Conservation (phyloP, 2,797 vertebrate species). For the Pantherophis vulpinus region DNA sequence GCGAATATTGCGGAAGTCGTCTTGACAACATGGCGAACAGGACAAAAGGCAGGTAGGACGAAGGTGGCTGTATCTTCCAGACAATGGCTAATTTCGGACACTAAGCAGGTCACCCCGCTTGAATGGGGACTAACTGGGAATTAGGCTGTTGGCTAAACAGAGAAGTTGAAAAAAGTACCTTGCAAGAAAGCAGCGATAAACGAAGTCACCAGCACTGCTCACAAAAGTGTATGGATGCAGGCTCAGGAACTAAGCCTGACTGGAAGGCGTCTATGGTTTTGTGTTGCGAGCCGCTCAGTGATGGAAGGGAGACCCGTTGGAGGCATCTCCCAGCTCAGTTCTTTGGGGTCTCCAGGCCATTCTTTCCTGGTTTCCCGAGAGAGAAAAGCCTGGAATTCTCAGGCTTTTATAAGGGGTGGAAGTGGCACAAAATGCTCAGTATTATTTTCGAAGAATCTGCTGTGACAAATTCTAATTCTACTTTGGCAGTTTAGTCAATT, state of each 20-base stretch:
- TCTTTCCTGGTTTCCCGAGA: background rate
- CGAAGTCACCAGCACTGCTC: background rate
- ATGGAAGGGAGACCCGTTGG: background rate
- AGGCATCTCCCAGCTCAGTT: background rate
- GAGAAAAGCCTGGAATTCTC: background rate
- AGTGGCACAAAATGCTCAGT: background rate
- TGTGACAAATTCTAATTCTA: background rate
- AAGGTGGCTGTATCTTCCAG: background rate
- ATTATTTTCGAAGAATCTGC: background rate
- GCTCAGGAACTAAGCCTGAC: background rate
- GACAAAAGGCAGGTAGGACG: background rate
- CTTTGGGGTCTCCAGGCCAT: background rate
- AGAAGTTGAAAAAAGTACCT: background rate
- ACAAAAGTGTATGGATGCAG: background rate
- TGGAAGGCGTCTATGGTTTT: background rate
- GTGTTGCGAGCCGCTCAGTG: background rate
- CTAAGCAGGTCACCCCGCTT: background rate
- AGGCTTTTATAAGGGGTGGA: background rate
- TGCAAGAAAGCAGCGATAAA: background rate
- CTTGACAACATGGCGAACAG: background rate
- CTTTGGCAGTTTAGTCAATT: background rate
- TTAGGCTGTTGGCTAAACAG: background rate
- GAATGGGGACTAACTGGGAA: background rate
- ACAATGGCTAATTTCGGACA: background rate
- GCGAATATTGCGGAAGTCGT: background rate